Evolutionary conservation across 2,888 invertebrate species (phyloP).

Genomic region (Leptogaster cylindrica): DNA sequence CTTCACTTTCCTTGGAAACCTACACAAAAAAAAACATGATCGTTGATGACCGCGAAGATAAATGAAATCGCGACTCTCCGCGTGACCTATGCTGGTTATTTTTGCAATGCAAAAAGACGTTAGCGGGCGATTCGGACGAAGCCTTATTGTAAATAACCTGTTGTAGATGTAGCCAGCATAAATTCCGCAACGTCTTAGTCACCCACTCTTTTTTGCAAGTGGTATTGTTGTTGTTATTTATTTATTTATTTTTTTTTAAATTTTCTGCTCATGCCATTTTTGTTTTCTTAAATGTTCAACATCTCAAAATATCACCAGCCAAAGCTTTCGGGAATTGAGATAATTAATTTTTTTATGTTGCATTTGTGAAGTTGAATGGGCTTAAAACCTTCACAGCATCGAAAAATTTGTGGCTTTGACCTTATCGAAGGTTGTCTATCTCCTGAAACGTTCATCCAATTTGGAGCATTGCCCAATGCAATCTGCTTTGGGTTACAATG

Average conservation of each 20-base stretch:
- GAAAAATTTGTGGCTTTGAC: conserved; percentile 40
- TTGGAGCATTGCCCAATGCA: conserved; percentile 22
- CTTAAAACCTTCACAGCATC: conserved; percentile 8
- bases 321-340: neutral
- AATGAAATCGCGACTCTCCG: neutral
- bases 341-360: conserved; percentile 35
- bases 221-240: conserved; percentile 7
- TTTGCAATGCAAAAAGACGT: too few species aligned
- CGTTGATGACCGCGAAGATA: too few species aligned
- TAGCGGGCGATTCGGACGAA: conserved; percentile 4
- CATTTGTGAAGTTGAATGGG: conserved; percentile 36
- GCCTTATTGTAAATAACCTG: conserved; percentile 25
- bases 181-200: conserved; percentile 32
- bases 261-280: too few species aligned
- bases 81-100: conserved; percentile 5
- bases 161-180: neutral
- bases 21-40: neutral
- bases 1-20: conserved; percentile 35
- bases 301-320: conserved; percentile 21
- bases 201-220: conserved; percentile 26
- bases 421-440: conserved; percentile 41
- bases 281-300: conserved; percentile 21
- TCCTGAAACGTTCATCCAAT: conserved; percentile 6
- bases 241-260: neutral
- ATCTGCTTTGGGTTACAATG: conserved; percentile 36